Conservation (phyloP, 2,888 invertebrate species). For the Trichogramma dendrolimi region DNA sequence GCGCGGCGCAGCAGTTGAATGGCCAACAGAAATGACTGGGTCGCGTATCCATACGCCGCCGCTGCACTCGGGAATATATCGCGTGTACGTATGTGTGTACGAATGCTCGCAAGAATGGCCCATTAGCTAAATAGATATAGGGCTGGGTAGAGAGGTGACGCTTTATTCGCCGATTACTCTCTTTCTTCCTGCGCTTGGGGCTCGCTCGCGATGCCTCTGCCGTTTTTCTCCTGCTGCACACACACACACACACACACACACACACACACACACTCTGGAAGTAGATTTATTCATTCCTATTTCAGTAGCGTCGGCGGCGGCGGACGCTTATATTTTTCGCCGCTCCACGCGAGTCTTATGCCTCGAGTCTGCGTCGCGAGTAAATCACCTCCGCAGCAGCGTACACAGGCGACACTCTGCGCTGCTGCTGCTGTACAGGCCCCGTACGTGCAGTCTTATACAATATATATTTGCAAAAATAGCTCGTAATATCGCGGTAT, state of each 20-base stretch:
- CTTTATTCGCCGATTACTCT: conserved; percentile 41
- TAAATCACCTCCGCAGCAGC: conserved; percentile 12
- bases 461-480: background rate
- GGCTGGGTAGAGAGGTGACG: conserved; percentile 15
- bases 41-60: conserved; percentile 19
- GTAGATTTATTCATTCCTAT: conserved; percentile 20
- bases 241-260: too few species aligned
- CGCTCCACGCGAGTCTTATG: background rate
- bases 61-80: background rate
- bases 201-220: background rate
- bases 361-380: background rate
- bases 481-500: too few species aligned
- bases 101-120: conserved; percentile 42
- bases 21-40: too few species aligned
- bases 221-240: background rate
- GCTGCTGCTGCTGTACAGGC: background rate
- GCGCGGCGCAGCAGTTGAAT: conserved; percentile 13
- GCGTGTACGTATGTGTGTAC: background rate
- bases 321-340: conserved; percentile 6
- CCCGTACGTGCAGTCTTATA: background rate
- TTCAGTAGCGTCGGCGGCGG: conserved; percentile 1
- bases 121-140: conserved; percentile 43
- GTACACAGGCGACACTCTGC: conserved; percentile 10
- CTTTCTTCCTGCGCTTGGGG: conserved; percentile 18
- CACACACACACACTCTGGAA: background rate